These are phyloP conservation scores for Drosophila triauraria DNA, from an alignment of 1,140 invertebrate species.

Conservation along the genomic window DNA sequence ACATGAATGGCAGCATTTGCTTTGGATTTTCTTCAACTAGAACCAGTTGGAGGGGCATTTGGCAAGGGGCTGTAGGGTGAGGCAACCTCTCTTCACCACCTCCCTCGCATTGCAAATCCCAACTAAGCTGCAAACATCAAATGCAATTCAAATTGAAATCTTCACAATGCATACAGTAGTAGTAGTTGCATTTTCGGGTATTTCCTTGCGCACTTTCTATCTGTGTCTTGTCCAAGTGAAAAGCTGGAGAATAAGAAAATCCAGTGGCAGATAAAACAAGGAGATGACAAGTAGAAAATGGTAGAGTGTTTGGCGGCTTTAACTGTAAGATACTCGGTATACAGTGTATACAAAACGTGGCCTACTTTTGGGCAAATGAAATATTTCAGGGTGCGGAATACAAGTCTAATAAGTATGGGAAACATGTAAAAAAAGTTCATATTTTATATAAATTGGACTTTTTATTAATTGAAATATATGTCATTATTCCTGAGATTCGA, in stretches of 20 bases:
- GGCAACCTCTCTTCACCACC: neutral
- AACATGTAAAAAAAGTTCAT: no score
- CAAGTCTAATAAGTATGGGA: neutral
- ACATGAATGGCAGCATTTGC: slow-evolving; percentile 61
- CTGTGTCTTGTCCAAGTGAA: slow-evolving; percentile 2
- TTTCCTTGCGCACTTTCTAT: slow-evolving; percentile 13
- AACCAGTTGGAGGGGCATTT: slow-evolving; percentile 24
- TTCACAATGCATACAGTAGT: slow-evolving; percentile 61
- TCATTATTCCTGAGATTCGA: no score
- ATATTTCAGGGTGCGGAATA: neutral
- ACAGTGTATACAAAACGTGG: neutral
- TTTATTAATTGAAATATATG: no score
- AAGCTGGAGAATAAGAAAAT: slow-evolving; percentile 24
- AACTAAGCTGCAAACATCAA: slow-evolving; percentile 69
- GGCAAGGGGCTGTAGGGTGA: neutral
- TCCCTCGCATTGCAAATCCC: slow-evolving; percentile 32
- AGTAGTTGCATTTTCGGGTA: slow-evolving; percentile 42
- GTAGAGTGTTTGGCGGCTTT: neutral
- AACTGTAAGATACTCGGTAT: slow-evolving; percentile 1
- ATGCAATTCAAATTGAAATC: slow-evolving; percentile 71
- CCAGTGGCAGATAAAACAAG: slow-evolving; percentile 23
- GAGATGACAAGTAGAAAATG: neutral
- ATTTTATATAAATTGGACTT: no score
- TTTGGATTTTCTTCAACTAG: slow-evolving; percentile 41
- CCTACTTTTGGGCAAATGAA: slow-evolving; percentile 12